These are phyloP conservation scores for Lepisosteus osseus DNA, from an alignment of 2,113 vertebrate species.

Conservation along the genomic window DNA sequence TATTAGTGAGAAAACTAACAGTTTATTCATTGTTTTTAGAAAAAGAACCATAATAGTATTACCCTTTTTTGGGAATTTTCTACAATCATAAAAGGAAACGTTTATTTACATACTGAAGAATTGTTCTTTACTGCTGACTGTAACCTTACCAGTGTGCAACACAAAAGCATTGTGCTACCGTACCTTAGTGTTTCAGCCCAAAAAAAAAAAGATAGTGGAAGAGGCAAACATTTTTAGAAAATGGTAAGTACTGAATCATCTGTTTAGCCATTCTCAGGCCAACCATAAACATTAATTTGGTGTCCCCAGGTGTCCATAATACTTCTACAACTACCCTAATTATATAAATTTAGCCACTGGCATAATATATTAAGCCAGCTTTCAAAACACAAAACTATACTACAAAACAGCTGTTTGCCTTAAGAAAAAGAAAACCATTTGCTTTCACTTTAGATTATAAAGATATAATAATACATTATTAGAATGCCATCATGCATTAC, in stretches of 20 bases:
- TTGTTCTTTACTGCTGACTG: too few relatives aligned
- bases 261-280: conserved; percentile 60
- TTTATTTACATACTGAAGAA: too few relatives aligned
- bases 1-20: too few relatives aligned
- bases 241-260: conserved; percentile 71
- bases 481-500: conserved; percentile 14
- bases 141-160: too few relatives aligned
- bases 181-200: too few relatives aligned
- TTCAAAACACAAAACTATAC: conserved; percentile 44
- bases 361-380: conserved; percentile 75
- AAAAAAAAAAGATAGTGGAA: neutral
- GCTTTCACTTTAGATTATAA: conserved; percentile 45
- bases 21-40: too few relatives aligned
- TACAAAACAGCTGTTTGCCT: conserved; percentile 47
- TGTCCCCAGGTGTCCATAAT: conserved; percentile 72
- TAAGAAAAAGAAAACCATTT: conserved; percentile 39
- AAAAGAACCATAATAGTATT: too few relatives aligned
- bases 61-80: too few relatives aligned
- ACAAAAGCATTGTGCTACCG: too few relatives aligned
- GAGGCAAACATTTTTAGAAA: conserved; percentile 29
- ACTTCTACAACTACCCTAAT: conserved; percentile 77
- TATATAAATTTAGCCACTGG: conserved; percentile 78
- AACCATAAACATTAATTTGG: conserved; percentile 68
- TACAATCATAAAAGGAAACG: too few relatives aligned
- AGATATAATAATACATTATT: conserved; percentile 45